These are phyloP conservation scores for Cyclura pinguis DNA, from an alignment of 2,797 vertebrate genomes.

Conservation along the genomic window DNA sequence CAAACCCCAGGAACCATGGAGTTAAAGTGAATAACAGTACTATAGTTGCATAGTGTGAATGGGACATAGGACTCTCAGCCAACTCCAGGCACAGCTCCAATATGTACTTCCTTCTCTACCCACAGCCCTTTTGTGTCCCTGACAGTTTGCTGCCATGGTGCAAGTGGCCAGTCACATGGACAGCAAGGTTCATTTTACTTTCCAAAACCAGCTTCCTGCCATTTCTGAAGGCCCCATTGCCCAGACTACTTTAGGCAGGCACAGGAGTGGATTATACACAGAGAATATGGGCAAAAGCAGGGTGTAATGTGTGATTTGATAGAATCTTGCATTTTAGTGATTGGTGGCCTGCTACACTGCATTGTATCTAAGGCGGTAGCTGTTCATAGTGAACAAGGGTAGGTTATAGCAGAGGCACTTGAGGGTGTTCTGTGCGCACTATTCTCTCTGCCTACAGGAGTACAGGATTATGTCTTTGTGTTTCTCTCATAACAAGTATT, in stretches of 20 bases:
- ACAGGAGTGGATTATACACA: too few relatives aligned
- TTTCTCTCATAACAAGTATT: not conserved
- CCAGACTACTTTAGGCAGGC: not conserved
- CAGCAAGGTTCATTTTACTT: not conserved
- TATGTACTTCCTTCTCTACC: not conserved
- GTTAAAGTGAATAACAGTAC: too few relatives aligned
- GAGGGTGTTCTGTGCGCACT: not conserved
- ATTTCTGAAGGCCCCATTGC: not conserved
- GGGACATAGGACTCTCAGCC: not conserved
- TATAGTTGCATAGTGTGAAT: too few relatives aligned
- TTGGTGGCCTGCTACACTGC: not conserved
- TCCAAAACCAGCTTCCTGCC: not conserved
- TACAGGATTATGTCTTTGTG: not conserved
- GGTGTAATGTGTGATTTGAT: not conserved
- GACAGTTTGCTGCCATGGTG: not conserved
- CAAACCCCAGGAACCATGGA: too few relatives aligned
- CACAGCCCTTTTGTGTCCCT: not conserved
- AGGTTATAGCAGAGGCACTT: not conserved
- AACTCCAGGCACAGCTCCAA: not conserved
- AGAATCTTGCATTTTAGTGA: not conserved
- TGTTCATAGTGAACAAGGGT: not conserved
- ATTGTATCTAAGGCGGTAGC: not conserved
- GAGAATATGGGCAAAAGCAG: not conserved
- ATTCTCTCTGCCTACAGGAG: not conserved
- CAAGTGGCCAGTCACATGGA: not conserved